phyloP scores from a whole-genome alignment of 2,888 invertebrate species.

The Mamestra brassicae region DNA sequence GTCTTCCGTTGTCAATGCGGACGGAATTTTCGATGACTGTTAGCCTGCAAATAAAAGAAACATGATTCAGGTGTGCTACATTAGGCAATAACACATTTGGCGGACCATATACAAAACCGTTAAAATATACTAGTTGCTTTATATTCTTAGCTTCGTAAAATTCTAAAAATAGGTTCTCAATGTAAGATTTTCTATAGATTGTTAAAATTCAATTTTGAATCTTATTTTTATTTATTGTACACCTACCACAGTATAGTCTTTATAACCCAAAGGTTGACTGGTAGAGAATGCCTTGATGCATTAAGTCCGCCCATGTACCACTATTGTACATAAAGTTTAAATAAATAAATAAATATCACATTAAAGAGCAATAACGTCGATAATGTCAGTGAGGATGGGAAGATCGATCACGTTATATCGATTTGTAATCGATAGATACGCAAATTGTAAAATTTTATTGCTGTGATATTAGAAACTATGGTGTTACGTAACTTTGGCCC shows the following conservation, averaged over 20 bases:
- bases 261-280: too few relatives aligned
- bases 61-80: conserved; percentile 62
- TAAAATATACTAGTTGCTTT: conserved; percentile 22
- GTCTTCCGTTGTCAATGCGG: conserved; percentile 71
- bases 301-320: too few relatives aligned
- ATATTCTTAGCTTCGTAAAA: conserved; percentile 37
- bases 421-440: conserved; percentile 60
- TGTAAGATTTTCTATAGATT: conserved; percentile 46
- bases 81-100: conserved; percentile 52
- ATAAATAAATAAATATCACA: too few relatives aligned
- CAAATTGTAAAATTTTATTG: conserved; percentile 58
- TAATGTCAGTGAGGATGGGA: conserved; percentile 49
- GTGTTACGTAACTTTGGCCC: conserved; percentile 52
- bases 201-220: too few relatives aligned
- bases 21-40: conserved; percentile 75
- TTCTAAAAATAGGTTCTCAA: conserved; percentile 22
- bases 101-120: conserved; percentile 8
- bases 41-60: conserved; percentile 81
- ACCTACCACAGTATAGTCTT: too few relatives aligned
- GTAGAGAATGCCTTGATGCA: too few relatives aligned
- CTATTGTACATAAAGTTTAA: too few relatives aligned
- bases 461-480: conserved; percentile 60
- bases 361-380: conserved; percentile 44
- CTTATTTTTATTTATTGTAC: too few relatives aligned
- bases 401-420: conserved; percentile 61